phyloP scores from a whole-genome alignment of 1,140 invertebrate species.

The Hesperophylax magnus region DNA sequence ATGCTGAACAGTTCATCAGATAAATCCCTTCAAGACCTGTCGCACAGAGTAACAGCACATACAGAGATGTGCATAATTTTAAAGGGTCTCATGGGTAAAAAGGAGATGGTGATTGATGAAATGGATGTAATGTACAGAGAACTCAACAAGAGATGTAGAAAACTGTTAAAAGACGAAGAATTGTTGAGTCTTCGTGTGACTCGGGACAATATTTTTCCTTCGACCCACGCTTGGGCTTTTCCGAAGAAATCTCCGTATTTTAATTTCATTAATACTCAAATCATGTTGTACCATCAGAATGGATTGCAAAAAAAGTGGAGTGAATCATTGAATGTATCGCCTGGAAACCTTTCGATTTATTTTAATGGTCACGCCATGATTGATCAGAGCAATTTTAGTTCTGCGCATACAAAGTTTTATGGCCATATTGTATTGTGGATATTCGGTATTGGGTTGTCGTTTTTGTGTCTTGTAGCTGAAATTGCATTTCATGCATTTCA shows the following conservation, averaged over 20 bases:
- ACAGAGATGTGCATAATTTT: no score
- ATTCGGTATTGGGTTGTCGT: background rate
- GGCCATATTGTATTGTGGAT: conserved; percentile 5
- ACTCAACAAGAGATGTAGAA: no score
- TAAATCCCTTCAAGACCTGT: no score
- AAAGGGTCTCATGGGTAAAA: no score
- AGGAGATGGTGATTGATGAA: no score
- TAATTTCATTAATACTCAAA: background rate
- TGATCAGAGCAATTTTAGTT: background rate
- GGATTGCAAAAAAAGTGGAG: conserved; percentile 15
- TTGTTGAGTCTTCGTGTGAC: background rate
- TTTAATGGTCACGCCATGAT: conserved; percentile 2
- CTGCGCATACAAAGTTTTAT: background rate
- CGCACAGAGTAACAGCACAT: no score
- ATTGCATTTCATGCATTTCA: no score
- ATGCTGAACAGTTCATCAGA: no score
- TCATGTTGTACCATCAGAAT: background rate
- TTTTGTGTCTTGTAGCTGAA: background rate
- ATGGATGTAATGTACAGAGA: no score
- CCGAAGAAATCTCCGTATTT: background rate
- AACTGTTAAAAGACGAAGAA: no score
- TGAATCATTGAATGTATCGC: background rate
- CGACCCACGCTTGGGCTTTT: conserved; percentile 10
- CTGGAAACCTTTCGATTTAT: background rate
- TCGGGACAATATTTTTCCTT: conserved; percentile 13